Conservation (phyloP, 2,797 vertebrate genomes). For the Esox masquinongy region DNA sequence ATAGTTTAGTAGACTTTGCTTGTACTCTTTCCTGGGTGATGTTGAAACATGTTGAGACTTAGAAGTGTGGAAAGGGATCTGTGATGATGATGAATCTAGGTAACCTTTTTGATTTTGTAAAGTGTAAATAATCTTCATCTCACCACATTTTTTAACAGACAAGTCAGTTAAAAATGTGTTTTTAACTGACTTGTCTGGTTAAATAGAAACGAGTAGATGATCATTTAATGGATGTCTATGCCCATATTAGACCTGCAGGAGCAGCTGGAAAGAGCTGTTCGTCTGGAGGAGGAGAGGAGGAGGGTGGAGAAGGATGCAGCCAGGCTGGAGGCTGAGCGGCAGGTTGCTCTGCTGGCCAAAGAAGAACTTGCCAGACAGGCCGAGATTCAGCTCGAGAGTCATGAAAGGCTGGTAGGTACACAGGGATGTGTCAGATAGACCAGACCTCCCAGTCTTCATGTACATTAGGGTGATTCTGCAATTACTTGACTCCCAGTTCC, state of each 20-base stretch:
- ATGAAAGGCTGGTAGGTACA: constrained; percentile 91
- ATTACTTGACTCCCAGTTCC: background rate
- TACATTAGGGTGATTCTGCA: background rate
- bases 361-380: constrained; percentile 91
- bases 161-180: no score
- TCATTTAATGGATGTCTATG: background rate
- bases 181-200: no score
- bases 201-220: no score
- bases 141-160: no score
- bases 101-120: background rate
- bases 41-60: background rate
- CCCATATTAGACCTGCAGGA: constrained; percentile 83
- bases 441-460: background rate
- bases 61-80: background rate
- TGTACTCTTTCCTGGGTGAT: background rate
- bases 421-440: background rate
- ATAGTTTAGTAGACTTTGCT: background rate
- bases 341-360: constrained; percentile 90
- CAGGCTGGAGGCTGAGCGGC: constrained; percentile 89
- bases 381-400: constrained; percentile 90
- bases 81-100: background rate
- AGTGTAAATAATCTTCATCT: no score
- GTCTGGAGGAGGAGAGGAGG: constrained; percentile 90
- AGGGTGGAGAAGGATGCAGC: constrained; percentile 87
- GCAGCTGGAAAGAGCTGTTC: constrained; percentile 86